A percentile compares a stretch with the other conserved stretches of the same genome.
phyloP scores from a whole-genome alignment of 2,113 vertebrate species.

The Phyllostomus hastatus region DNA sequence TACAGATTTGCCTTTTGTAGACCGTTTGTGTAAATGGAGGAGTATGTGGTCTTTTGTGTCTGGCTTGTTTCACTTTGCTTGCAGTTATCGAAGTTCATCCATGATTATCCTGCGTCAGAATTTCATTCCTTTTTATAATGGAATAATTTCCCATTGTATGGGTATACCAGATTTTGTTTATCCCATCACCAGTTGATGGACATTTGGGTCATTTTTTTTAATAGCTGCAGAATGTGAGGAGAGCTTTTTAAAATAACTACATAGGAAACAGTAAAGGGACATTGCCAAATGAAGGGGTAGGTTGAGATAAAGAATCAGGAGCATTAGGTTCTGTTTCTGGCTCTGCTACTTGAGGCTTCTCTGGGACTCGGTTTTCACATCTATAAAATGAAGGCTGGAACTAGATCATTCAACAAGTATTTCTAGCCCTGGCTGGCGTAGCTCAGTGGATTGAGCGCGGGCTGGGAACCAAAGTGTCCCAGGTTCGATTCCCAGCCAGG shows the following conservation, averaged over 20 bases:
- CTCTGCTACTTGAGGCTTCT: slow-evolving; percentile 18
- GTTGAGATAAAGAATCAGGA: background rate
- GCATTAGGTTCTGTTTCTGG: background rate
- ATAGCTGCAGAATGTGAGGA: slow-evolving; percentile 28
- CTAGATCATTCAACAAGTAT: slow-evolving; percentile 18
- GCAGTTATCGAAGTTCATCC: slow-evolving; percentile 22
- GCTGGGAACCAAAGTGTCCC: too few relatives aligned
- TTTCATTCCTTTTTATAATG: slow-evolving; percentile 6
- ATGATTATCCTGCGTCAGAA: slow-evolving; percentile 5
- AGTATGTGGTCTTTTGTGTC: background rate
- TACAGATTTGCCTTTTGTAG: slow-evolving; percentile 35
- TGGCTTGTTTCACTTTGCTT: slow-evolving; percentile 32
- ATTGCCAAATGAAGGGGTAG: background rate
- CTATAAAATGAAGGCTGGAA: slow-evolving; percentile 7
- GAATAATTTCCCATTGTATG: slow-evolving; percentile 4
- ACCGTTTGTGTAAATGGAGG: slow-evolving; percentile 25
- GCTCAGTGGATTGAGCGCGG: too few relatives aligned
- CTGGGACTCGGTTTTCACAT: slow-evolving; percentile 24
- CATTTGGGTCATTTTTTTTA: slow-evolving; percentile 18
- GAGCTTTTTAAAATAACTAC: background rate
- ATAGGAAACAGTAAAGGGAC: background rate
- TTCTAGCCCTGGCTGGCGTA: too few relatives aligned
- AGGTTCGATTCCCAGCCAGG: too few relatives aligned
- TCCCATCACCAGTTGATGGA: background rate
- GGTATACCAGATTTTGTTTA: background rate